phyloP scores from a whole-genome alignment of 2,113 vertebrate genomes.

The Saguinus midas region DNA sequence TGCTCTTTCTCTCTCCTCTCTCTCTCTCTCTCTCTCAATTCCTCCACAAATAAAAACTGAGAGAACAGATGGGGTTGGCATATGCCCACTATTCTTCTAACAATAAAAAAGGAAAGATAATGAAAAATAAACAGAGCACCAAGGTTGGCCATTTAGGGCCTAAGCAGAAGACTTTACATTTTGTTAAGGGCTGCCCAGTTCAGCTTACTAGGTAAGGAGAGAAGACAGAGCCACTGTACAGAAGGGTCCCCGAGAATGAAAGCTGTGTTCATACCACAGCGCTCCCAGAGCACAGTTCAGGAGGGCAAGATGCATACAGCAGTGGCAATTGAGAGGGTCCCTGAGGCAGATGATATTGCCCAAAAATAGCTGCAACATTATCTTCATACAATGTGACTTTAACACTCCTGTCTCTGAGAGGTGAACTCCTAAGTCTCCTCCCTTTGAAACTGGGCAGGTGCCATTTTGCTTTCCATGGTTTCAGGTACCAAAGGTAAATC shows the following conservation, averaged over 20 bases:
- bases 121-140: not conserved
- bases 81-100: not conserved
- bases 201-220: not conserved
- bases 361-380: not conserved
- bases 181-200: not conserved
- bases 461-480: not conserved
- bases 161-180: not conserved
- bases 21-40: not conserved
- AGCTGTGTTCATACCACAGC: not conserved
- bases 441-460: not conserved
- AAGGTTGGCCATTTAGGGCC: not conserved
- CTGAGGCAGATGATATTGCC: not conserved
- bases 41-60: not conserved
- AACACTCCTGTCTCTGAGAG: not conserved
- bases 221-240: not conserved
- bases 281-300: not conserved
- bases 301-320: accelerated
- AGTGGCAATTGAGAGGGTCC: not conserved
- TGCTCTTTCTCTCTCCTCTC: not conserved
- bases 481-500: not conserved
- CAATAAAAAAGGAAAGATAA: not conserved
- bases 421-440: not conserved
- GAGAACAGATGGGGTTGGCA: not conserved
- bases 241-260: not conserved
- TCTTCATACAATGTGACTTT: not conserved